Evolutionary conservation across 64 coral and sea anemone genomes (phyloP).

Genomic region (Montipora capricornis): DNA sequence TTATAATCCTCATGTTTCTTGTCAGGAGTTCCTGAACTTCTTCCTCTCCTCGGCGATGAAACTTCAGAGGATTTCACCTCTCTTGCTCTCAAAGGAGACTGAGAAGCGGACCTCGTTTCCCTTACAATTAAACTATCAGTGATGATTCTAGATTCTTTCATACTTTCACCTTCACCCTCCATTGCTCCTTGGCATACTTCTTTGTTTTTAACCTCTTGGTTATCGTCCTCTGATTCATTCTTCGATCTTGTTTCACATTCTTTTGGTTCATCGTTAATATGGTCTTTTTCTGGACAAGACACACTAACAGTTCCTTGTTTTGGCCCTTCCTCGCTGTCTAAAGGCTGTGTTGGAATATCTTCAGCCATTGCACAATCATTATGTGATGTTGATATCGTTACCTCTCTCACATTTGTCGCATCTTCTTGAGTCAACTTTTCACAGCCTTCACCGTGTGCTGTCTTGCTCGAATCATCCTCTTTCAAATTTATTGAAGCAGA

Average conservation of each 20-base stretch:
- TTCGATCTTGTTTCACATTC: background rate
- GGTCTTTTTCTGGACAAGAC: background rate
- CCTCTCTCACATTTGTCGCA: background rate
- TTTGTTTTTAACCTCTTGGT: background rate
- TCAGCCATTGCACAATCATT: background rate
- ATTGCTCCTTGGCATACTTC: background rate
- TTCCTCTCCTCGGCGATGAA: constrained; percentile 5
- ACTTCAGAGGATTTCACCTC: constrained; percentile 1
- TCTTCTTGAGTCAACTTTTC: background rate
- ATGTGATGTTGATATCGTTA: background rate
- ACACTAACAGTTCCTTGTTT: background rate
- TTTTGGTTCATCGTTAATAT: background rate
- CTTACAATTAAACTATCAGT: background rate
- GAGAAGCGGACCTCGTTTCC: constrained; percentile 10
- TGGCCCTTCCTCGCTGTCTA: background rate
- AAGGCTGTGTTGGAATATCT: background rate
- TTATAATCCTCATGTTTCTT: constrained; percentile 36
- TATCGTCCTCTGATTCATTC: background rate
- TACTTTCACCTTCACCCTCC: background rate
- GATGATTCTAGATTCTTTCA: background rate
- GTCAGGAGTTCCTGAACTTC: constrained; percentile 28
- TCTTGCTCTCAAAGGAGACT: constrained; percentile 11
- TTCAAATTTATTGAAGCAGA: background rate
- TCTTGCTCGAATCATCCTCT: background rate
- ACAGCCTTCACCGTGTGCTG: background rate